Base-by-base conservation (phyloP, 2,797 vertebrate species). In the Lerista edwardsae region DNA sequence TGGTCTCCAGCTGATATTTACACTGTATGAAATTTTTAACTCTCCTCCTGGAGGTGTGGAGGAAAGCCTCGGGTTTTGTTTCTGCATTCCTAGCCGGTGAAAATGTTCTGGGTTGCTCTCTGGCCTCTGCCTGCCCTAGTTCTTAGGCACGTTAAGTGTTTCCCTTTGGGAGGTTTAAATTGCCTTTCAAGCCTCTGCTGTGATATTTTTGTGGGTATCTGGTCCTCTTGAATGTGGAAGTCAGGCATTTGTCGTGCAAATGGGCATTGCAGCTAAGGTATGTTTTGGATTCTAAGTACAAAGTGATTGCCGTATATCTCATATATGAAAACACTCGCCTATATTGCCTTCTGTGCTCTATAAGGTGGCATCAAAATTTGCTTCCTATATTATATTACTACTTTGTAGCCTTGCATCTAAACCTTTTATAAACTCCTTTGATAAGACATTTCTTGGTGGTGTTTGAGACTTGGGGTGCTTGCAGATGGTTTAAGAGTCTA, bases 11-110 rank as follows among this genome's bases (percentile, higher is more conserved):
- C 71, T 75, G 77, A 39, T 74, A 61, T 74, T 87, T 82, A 82
- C 59, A 78, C 47, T 75, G 75, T 74, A 87, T 80, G 82, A 79
- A 75, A 68, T 87, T 62, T n/a, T 87, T 47, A 87, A 61, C 14
- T 71, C 64, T 75, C 59, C n/a, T 75, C 62, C 39, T 65, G 44
- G 39, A 61, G 3, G 36, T 61, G n/a, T 75, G 51, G 3, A 75
- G 41, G 8, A 75, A 75, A 83, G 31, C 12, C 69, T 57, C 14
- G 62, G 29, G 25, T 64, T 51, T 68, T 68, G 64, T 51, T 62
- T 31, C 39, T 80, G 23, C 8, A 9, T 80, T 68, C 76, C 65
- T 62, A 41, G 14, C 75, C 75, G 25, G 29, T 79, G 25, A 65
- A 79, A 62, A 69, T 62, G 44, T 44, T 36, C 8, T 75, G 36